phyloP scores from a whole-genome alignment of 2,888 invertebrate species.

The Tenthredo distinguenda region DNA sequence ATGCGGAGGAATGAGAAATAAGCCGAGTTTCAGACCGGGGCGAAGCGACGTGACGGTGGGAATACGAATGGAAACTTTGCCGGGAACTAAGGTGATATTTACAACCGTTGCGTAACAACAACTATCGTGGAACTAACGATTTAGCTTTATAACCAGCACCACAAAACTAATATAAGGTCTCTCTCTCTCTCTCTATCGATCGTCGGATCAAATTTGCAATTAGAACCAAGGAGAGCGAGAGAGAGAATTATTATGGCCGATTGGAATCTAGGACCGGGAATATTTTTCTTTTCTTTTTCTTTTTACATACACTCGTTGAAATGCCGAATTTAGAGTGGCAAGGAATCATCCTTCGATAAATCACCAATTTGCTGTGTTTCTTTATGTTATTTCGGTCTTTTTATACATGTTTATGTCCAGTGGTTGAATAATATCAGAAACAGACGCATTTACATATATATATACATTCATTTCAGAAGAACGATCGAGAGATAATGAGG shows the following conservation, averaged over 20 bases:
- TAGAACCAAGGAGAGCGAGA: constrained; percentile 20
- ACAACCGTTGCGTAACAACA: constrained; percentile 43
- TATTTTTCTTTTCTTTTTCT: neutral
- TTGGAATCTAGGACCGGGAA: constrained; percentile 21
- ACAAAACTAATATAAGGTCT: neutral
- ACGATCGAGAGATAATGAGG: constrained; percentile 26
- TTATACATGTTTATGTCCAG: neutral
- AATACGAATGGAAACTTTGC: constrained; percentile 49
- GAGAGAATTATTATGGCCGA: neutral
- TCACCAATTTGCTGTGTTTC: neutral
- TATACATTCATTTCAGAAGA: neutral
- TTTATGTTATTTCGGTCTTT: neutral
- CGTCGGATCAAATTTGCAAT: constrained; percentile 23
- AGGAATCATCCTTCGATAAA: constrained; percentile 32
- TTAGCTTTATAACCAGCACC: neutral
- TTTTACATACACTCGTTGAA: neutral
- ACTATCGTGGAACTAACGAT: neutral
- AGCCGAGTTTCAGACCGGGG: neutral
- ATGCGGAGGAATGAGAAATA: constrained; percentile 21
- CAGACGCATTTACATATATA: neutral
- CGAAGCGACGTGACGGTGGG: constrained; percentile 15
- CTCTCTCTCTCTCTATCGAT: neutral
- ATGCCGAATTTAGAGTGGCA: neutral
- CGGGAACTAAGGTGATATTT: constrained; percentile 46
- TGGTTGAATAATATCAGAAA: constrained; percentile 11